Percentiles rank a stretch among this genome's conserved stretches.
phyloP scores from a whole-genome alignment of 2,888 invertebrate species.

The Cetonia aurata region DNA sequence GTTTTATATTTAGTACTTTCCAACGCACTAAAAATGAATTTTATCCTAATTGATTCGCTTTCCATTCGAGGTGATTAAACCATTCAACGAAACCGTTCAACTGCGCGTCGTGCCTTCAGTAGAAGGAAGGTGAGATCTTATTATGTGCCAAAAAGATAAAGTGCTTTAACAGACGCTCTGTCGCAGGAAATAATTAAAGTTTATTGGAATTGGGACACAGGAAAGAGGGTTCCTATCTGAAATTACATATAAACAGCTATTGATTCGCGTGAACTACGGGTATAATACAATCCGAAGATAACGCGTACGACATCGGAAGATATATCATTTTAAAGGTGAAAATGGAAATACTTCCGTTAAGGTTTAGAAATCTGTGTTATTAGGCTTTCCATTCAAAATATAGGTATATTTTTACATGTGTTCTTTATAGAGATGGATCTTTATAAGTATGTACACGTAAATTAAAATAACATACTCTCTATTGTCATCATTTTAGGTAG shows the following conservation, averaged over 20 bases:
- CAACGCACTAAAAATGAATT: conserved; percentile 7
- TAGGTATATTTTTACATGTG: too few species aligned
- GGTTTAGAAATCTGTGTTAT: too few species aligned
- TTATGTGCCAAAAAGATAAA: conserved; percentile 53
- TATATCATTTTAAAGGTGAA: too few species aligned
- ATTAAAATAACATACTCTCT: too few species aligned
- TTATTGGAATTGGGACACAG: conserved; percentile 55
- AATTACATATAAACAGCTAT: conserved; percentile 53
- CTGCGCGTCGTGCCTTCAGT: conserved; percentile 13
- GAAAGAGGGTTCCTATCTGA: conserved; percentile 51
- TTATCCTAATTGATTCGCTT: conserved; percentile 32
- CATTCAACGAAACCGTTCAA: conserved; percentile 35
- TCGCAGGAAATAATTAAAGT: conserved; percentile 58
- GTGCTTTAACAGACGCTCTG: conserved; percentile 51
- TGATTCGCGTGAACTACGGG: conserved; percentile 46
- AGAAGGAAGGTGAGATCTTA: conserved; percentile 39
- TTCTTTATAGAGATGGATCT: too few species aligned
- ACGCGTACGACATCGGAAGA: background rate
- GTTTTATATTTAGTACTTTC: too few species aligned
- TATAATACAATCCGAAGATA: conserved; percentile 34
- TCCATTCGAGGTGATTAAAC: conserved; percentile 32
- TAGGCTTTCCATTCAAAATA: too few species aligned
- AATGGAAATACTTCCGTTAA: too few species aligned
- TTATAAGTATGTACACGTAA: too few species aligned
- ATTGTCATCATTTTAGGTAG: too few species aligned